Percentiles rank a stretch among this genome's conserved stretches.
These are phyloP conservation scores for Motacilla tschutschensis DNA, from an alignment of 2,113 vertebrate genomes.

Conservation along the genomic window DNA sequence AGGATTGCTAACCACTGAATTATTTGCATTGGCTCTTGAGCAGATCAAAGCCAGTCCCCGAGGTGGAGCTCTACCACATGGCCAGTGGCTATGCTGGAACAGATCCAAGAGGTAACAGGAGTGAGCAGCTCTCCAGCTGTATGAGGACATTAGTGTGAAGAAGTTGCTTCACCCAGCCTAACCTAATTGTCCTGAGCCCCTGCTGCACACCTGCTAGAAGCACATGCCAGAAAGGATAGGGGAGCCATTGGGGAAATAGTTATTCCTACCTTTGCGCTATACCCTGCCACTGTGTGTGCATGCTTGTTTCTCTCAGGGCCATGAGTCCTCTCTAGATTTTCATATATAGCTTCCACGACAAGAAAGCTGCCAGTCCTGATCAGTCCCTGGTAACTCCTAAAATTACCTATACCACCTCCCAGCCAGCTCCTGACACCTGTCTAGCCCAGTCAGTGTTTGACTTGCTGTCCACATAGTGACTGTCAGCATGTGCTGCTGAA, in stretches of 20 bases:
- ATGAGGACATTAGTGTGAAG: background rate
- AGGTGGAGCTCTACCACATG: background rate
- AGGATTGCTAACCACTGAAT: background rate
- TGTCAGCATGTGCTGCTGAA: background rate
- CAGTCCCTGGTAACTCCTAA: background rate
- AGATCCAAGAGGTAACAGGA: background rate
- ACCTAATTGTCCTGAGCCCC: background rate
- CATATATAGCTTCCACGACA: background rate
- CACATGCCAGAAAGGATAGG: background rate
- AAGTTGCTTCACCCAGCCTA: background rate
- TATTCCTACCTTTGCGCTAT: background rate
- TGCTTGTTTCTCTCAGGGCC: background rate
- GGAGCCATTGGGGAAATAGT: background rate
- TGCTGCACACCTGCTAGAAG: background rate
- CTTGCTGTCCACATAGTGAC: background rate
- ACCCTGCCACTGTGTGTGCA: accelerated
- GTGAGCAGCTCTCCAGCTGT: background rate
- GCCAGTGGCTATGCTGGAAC: background rate
- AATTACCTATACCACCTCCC: background rate
- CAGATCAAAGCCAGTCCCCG: background rate
- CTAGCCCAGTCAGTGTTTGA: background rate
- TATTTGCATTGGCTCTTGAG: background rate
- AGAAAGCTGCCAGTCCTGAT: background rate
- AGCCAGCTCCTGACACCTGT: background rate
- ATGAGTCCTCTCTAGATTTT: background rate